These are phyloP conservation scores for Periophthalmus modestus DNA, from an alignment of 2,113 vertebrate genomes.

Conservation along the genomic window DNA sequence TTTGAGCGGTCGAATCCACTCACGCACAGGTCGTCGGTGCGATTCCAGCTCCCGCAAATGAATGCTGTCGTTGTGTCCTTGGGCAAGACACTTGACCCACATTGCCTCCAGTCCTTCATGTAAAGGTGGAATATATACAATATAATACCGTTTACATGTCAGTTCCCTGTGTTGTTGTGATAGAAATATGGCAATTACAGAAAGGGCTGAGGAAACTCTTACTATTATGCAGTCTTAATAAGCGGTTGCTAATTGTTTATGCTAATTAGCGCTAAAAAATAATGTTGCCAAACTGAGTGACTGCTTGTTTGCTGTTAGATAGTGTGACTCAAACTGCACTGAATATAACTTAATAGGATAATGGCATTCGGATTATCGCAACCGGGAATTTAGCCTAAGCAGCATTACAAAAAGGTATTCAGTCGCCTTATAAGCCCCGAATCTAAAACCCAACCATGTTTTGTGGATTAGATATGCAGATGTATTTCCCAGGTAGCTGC, in stretches of 20 bases:
- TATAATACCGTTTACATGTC: no score
- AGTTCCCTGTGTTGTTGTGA: background rate
- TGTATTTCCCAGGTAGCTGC: slow-evolving; percentile 67
- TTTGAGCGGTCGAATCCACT: no score
- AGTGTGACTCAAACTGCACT: slow-evolving; percentile 43
- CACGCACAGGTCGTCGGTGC: no score
- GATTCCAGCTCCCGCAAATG: no score
- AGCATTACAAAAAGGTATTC: slow-evolving; percentile 72
- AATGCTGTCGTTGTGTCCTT: no score
- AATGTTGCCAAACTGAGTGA: slow-evolving; percentile 26
- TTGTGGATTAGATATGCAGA: slow-evolving; percentile 66
- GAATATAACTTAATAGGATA: slow-evolving; percentile 73
- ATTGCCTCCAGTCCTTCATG: no score
- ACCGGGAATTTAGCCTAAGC: slow-evolving; percentile 68
- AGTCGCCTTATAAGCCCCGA: slow-evolving; percentile 65
- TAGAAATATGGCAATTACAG: background rate
- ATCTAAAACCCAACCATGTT: slow-evolving; percentile 70
- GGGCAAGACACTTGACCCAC: no score
- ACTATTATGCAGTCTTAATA: slow-evolving; percentile 31
- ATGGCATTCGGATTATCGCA: slow-evolving; percentile 68
- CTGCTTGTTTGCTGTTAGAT: slow-evolving; percentile 47
- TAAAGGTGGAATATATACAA: no score
- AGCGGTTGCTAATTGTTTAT: slow-evolving; percentile 62
- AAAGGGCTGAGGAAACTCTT: slow-evolving; percentile 23
- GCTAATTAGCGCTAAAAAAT: slow-evolving; percentile 54